Evolutionary conservation across 2,888 invertebrate genomes (phyloP), one percentile per base, ranked within the genome.

Genomic region (Boloria selene): DNA sequence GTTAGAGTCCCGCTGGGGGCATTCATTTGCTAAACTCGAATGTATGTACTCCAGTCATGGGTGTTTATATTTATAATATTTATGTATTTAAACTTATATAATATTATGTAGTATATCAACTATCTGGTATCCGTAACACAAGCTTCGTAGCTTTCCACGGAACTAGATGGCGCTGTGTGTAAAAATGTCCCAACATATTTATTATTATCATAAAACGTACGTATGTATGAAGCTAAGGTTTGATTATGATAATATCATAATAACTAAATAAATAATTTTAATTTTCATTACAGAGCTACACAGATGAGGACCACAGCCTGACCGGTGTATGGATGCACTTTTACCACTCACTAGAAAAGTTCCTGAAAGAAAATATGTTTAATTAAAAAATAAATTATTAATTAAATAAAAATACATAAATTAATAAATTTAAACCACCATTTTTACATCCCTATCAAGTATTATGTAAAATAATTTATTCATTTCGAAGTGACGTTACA

Each of bases 281-380:
- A 16, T 58, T 42, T 79, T 72, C 79, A 73, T 91, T 90, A 66
- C 93, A 98, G 98, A 96, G 96, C 71, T 99, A 99, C 86, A 96
- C 98, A 0, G 98, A 98, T 82, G 98, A 98, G 90, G 97, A 97
- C 79, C 98, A 98, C 81, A 95, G 96, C n/a, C 90, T 98, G 68
- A 90, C 93, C 7, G 95, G 95, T 45, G 97, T 97, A 3, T 93
- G 97, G 70, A 95, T 95, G 13, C 98, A 98, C 90, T 93, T 98
- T 38, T 98, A 98, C 85, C 97, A 97, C 85, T 96, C 96, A 0
- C 87, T 98, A 79, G 97, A 97, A 83, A 95, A 95, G 80, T 98
- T 98, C 93, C 93, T 97, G 60, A 67, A 76, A 74, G 88, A 91
- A 64, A 80, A 89, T 67, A 85, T 90, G 88, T 75, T 89, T 69